Evolutionary conservation across 2,888 invertebrate genomes (phyloP).

Genomic region (Chrysotoxum bicinctum): DNA sequence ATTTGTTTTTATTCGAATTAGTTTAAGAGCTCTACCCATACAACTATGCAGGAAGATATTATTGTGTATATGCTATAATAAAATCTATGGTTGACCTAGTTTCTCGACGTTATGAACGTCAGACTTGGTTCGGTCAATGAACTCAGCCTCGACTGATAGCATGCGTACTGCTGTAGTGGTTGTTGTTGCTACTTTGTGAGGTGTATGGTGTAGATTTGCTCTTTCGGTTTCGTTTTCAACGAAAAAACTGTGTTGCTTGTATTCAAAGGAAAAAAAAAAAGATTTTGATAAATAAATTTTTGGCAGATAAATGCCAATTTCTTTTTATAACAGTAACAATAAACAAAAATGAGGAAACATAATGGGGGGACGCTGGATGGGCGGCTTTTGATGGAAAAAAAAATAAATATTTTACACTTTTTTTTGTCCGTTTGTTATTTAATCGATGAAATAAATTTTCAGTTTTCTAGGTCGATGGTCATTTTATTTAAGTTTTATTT

Average conservation of each 20-base stretch:
- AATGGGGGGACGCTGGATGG: slow-evolving; percentile 6
- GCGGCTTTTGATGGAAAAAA: slow-evolving; percentile 19
- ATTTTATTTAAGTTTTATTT: slow-evolving; percentile 55
- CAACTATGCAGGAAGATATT: slow-evolving; percentile 11
- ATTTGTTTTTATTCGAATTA: background rate
- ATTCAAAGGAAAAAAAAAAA: slow-evolving; percentile 22
- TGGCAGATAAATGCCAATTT: slow-evolving; percentile 38
- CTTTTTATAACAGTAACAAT: slow-evolving; percentile 11
- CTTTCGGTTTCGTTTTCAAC: slow-evolving; percentile 81
- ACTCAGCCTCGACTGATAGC: slow-evolving; percentile 74
- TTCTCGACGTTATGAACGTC: slow-evolving; percentile 76
- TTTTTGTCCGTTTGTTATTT: slow-evolving; percentile 18
- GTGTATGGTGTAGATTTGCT: slow-evolving; percentile 58
- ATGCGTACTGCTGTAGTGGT: slow-evolving; percentile 51
- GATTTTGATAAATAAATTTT: slow-evolving; percentile 18
- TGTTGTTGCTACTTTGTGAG: slow-evolving; percentile 48
- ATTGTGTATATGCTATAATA: slow-evolving; percentile 62
- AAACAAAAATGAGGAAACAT: slow-evolving; percentile 45
- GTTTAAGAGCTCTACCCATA: slow-evolving; percentile 15
- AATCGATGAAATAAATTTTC: slow-evolving; percentile 69
- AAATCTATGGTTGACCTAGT: slow-evolving; percentile 77
- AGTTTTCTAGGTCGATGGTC: slow-evolving; percentile 71
- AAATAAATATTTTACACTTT: slow-evolving; percentile 12
- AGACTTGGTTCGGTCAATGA: slow-evolving; percentile 77
- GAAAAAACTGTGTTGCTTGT: slow-evolving; percentile 62